Evolutionary conservation across 2,888 invertebrate genomes (phyloP).

Genomic region (Megaustenia siamemsis): DNA sequence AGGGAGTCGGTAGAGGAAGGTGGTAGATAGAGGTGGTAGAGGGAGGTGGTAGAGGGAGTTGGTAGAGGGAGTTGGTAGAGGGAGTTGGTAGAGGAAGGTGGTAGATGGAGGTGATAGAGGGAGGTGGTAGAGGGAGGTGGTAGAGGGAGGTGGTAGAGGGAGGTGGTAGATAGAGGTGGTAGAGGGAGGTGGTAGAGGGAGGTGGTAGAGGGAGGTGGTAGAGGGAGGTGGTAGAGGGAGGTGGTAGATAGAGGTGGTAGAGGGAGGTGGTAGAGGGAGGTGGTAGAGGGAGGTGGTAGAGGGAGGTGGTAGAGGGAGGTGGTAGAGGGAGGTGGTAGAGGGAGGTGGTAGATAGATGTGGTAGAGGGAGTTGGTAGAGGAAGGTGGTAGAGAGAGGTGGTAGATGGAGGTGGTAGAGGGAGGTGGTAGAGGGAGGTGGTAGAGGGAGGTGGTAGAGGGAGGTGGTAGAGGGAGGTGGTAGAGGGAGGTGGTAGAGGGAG

Average conservation of each 20-base stretch:
- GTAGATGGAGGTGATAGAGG: not conserved
- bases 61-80: not conserved
- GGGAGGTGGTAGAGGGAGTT: no score
- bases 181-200: not conserved
- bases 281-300: conserved; percentile 10
- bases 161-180: not conserved
- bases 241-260: not conserved
- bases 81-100: not conserved
- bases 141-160: conserved; percentile 13
- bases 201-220: not conserved
- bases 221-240: not conserved
- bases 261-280: not conserved
- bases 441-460: not conserved
- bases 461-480: not conserved
- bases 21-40: no score
- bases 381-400: not conserved
- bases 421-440: not conserved
- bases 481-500: conserved; percentile 23
- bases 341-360: not conserved
- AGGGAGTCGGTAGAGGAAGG: no score
- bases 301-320: not conserved
- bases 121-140: not conserved
- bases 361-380: not conserved
- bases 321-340: not conserved
- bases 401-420: not conserved